Evolutionary conservation across 1,140 invertebrate species (phyloP).

Genomic region (Frieseomelitta varia): DNA sequence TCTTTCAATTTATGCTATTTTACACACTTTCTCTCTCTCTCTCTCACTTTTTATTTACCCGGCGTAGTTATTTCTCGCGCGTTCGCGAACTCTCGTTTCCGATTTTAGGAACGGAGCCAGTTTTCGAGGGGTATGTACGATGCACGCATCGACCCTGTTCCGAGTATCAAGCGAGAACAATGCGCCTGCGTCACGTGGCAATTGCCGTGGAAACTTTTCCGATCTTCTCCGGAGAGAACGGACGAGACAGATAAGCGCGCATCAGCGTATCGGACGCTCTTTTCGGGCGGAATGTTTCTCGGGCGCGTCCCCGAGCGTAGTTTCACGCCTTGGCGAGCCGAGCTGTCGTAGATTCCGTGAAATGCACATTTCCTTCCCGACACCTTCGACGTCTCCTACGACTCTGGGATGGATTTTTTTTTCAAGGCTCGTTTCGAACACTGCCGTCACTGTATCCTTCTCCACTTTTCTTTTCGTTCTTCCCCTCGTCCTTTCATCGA

Average conservation of each 20-base stretch:
- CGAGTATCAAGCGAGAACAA: slow-evolving; percentile 7
- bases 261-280: neutral
- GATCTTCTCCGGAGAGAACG: neutral
- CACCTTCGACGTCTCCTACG: neutral
- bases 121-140: neutral
- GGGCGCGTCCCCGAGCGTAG: neutral
- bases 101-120: neutral
- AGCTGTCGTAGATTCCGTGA: neutral
- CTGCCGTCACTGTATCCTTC: no score
- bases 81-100: neutral
- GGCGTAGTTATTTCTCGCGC: neutral
- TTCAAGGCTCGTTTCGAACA: neutral
- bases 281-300: neutral
- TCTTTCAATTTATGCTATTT: neutral
- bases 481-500: neutral
- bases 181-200: neutral
- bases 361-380: neutral
- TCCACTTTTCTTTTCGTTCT: neutral
- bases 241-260: slow-evolving; percentile 1
- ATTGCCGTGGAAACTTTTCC: slow-evolving; percentile 16
- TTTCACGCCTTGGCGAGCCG: slow-evolving; percentile 15
- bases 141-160: slow-evolving; percentile 1
- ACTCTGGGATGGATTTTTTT: neutral
- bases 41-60: neutral
- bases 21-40: neutral